Base-by-base conservation (phyloP, 2,888 invertebrate species). In the Carcina quercana region DNA sequence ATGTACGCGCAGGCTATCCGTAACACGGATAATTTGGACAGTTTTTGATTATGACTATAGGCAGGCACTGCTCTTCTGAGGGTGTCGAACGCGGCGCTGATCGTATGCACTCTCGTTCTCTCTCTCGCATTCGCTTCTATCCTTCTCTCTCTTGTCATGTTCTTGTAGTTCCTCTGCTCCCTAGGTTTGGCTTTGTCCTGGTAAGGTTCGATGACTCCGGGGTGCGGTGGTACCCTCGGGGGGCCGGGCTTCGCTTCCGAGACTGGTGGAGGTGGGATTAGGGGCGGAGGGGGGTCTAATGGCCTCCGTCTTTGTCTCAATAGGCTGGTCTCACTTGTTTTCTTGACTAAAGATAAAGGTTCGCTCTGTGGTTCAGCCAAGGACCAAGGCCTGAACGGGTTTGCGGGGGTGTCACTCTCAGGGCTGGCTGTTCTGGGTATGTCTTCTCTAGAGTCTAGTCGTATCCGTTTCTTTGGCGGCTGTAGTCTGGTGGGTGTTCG, bases 41-140 rank as follows among this genome's bases (percentile, higher is more conserved):
- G 87, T 73, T 97, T 96, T 73, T 96, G 96, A 61, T 95, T 94
- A 65, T 95, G 92, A 24, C 96, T 95, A 67, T 96, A 97, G 0
- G 96, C 90, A 2, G 97, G 97, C 25, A 97, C 92, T 1, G 95
- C 87, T 37, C 86, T 85, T 25, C 97, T 86, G 6, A 97, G 79
- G 1, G 93, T 95, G 46, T 97, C 97, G 64, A 97, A 97, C 0
- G 97, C 97, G 0, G 96, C 96, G 57, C 96, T 96, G 45, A 97
- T 97, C 1, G 97, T 97, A 68, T 97, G 97, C 0, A 97, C 97
- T 30, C 97, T 85, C 4, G 96, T 95, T 37, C 97, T 79, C 64
- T 97, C 97, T 3, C 97, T 85, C 0, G 97, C 97, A 61, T 97
- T 97, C 0, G 97, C 97, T 65, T 97, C 97, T 59, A 97, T 95